Evolutionary conservation across 1,140 invertebrate genomes (phyloP).

Genomic region (Antheraea mylitta): DNA sequence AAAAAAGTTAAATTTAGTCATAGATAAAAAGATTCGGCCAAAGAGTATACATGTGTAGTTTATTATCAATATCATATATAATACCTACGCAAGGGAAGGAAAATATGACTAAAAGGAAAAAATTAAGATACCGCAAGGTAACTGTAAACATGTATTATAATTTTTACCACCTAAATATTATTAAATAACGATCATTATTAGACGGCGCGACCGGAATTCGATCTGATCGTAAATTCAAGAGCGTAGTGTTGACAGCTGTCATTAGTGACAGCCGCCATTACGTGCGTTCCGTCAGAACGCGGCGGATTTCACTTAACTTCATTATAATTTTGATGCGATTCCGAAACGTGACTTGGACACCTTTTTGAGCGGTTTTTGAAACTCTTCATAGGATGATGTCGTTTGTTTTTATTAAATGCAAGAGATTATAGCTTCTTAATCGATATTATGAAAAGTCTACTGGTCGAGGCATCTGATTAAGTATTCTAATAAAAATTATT

Average conservation of each 20-base stretch:
- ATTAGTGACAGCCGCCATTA: constrained; percentile 55
- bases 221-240: constrained; percentile 50
- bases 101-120: neutral
- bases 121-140: neutral
- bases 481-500: no score
- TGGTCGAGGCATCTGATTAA: no score
- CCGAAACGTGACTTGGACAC: constrained; percentile 63
- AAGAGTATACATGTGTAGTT: no score
- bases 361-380: constrained; percentile 23
- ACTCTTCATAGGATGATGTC: constrained; percentile 28
- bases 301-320: constrained; percentile 69
- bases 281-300: constrained; percentile 16
- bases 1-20: no score
- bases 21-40: no score
- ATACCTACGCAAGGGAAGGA: neutral
- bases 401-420: neutral
- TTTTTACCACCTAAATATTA: constrained; percentile 4
- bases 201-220: constrained; percentile 23
- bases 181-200: constrained; percentile 1
- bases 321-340: constrained; percentile 73
- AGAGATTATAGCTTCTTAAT: neutral
- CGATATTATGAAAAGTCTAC: no score
- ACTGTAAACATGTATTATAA: neutral
- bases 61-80: neutral
- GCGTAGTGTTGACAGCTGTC: constrained; percentile 58